phyloP scores from a whole-genome alignment of 2,888 invertebrate species.

The Athrips mouffetella region DNA sequence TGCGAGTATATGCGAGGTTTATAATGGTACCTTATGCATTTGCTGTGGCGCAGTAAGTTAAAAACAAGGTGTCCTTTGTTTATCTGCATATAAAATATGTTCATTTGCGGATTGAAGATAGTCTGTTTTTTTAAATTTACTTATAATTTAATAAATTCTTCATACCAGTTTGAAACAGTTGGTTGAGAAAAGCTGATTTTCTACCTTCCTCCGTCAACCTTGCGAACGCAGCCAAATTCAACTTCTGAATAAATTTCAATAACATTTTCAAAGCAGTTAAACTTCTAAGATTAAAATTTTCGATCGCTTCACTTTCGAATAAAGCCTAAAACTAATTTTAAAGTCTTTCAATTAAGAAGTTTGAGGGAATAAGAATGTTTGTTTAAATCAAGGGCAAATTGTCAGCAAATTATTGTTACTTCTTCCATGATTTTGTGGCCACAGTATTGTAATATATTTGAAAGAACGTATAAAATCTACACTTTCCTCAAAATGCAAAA shows the following conservation, averaged over 20 bases:
- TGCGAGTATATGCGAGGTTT: no score
- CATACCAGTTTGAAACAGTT: background rate
- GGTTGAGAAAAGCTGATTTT: background rate
- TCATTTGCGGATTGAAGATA: background rate
- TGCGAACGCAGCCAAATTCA: background rate
- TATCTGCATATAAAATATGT: no score
- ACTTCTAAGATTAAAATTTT: constrained; percentile 10
- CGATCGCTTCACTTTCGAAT: background rate
- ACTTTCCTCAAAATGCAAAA: no score
- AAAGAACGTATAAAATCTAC: no score
- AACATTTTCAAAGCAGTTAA: background rate
- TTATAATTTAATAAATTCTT: background rate
- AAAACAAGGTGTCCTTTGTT: no score
- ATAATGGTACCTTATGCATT: no score
- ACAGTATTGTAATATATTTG: no score
- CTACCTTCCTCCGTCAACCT: background rate
- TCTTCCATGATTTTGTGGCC: background rate
- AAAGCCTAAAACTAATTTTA: background rate
- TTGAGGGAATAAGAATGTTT: no score
- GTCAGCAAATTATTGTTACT: no score
- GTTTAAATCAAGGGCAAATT: background rate
- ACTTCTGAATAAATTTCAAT: constrained; percentile 6
- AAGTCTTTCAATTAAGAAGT: constrained; percentile 2
- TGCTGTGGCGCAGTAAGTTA: no score
- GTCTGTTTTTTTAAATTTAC: no score